Conservation (phyloP, 2,888 invertebrate species). For the Drosophila helvetica region DNA sequence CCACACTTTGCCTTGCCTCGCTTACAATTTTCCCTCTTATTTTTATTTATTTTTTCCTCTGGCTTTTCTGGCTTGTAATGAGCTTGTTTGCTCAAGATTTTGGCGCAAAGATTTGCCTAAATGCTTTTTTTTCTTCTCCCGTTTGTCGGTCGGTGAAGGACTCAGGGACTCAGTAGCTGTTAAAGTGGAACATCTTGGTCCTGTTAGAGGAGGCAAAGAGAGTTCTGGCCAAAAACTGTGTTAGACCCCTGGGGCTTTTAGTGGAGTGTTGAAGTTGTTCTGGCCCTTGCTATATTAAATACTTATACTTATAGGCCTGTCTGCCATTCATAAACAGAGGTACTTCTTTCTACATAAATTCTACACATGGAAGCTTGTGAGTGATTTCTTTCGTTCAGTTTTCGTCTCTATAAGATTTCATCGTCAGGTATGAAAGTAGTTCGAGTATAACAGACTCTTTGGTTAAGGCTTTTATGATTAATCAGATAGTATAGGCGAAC, state of each 20-base stretch:
- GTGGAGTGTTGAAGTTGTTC: constrained; percentile 28
- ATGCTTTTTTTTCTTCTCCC: constrained; percentile 26
- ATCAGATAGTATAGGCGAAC: too few species aligned
- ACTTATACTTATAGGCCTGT: constrained; percentile 4
- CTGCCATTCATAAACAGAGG: background rate
- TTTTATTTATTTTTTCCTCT: constrained; percentile 7
- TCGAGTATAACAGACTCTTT: too few species aligned
- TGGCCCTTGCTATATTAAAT: constrained; percentile 13
- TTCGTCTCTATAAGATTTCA: too few species aligned
- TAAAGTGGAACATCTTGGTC: constrained; percentile 51
- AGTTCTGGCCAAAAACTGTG: constrained; percentile 14
- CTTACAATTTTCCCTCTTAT: constrained; percentile 4
- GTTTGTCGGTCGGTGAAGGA: background rate
- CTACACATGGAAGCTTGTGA: too few species aligned
- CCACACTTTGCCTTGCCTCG: constrained; percentile 36
- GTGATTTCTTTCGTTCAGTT: too few species aligned
- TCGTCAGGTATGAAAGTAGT: too few species aligned
- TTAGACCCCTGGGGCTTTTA: constrained; percentile 14
- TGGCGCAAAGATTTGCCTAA: constrained; percentile 67
- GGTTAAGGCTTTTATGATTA: too few species aligned
- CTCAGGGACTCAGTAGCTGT: constrained; percentile 13
- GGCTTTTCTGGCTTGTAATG: constrained; percentile 52
- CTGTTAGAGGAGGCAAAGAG: constrained; percentile 2
- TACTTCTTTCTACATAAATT: too few species aligned
- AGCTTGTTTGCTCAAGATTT: constrained; percentile 70